Evolutionary conservation across 2,113 vertebrate genomes (phyloP), one percentile per base, ranked within the genome.

Genomic region (Lichenostomus cassidix): DNA sequence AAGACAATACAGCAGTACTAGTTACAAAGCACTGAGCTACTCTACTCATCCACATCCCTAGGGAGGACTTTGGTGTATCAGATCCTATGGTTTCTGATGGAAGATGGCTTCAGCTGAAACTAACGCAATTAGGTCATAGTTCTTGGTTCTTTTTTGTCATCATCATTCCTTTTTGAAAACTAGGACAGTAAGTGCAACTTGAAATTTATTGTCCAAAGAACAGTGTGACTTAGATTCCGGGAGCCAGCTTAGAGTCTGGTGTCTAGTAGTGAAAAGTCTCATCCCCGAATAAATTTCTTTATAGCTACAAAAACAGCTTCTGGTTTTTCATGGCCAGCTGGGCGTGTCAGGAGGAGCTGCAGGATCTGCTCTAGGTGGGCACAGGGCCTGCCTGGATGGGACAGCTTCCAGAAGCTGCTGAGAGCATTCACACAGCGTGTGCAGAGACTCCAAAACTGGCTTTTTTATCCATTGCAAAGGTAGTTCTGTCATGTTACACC

Each of bases 1-100:
- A 0, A 94, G 92, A 94, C 76, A 29, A 75, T 92, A 58, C 78
- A 21, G 76, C 90, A 90, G 92, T 85, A 29, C 87, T 83, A 92
- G 92, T 31, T n/a, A 56, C 52, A 69, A 31, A 94, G 92, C 96
- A 96, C 96, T 58, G 91, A 92, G 94, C 89, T 94, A 59, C 76
- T 95, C 93, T n/a, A 64, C 63, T 91, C 87, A 37, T 78, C 52
- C 44, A 39, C 76, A 41, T 76, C 93, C 94, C 62, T 50, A 60
- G 91, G 88, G 87, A 79, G 95, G 68, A 96, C 93, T 84, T 65
- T 44, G 84, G 63, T 16, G 65, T 64, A 94, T 97, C 96, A 90
- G 96, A 97, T 97, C 96, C 96, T 97, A 96, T 97, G 96, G 96
- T 96, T 97, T 97, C 97, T 96, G 95, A 97, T 95, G 90, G 93